Percentiles rank a stretch among this genome's conserved stretches.
These are phyloP conservation scores for Zosterops japonicus DNA, from an alignment of 2,113 vertebrate genomes.

Conservation along the genomic window DNA sequence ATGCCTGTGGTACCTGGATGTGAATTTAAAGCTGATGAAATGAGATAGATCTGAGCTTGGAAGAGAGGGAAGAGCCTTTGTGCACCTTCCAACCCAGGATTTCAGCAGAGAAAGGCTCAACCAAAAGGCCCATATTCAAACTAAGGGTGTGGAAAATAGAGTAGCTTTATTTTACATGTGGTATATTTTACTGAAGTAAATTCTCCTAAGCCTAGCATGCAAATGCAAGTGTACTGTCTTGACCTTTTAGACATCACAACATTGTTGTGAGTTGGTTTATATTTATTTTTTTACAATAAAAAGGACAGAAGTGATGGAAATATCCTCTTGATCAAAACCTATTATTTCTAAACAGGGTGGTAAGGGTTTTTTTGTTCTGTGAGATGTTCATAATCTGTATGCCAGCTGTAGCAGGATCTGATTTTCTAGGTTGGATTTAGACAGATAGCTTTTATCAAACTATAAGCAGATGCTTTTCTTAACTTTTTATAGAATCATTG, in stretches of 20 bases:
- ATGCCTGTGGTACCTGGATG: neutral
- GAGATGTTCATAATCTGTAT: neutral
- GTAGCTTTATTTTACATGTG: neutral
- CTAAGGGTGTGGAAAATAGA: neutral
- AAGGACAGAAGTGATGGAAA: neutral
- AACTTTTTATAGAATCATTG: neutral
- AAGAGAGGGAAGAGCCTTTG: neutral
- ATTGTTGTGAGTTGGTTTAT: neutral
- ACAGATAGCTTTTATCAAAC: neutral
- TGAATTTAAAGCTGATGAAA: neutral
- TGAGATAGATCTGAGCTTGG: neutral
- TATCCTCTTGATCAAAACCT: neutral
- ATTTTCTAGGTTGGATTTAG: conserved; percentile 36
- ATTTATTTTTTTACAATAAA: neutral
- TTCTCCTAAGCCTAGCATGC: neutral
- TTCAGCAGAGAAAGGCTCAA: neutral
- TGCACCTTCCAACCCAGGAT: neutral
- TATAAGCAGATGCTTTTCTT: conserved; percentile 30
- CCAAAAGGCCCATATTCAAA: neutral
- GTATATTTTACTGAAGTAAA: neutral
- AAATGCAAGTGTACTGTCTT: neutral
- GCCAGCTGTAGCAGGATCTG: conserved; percentile 11
- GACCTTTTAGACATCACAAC: neutral
- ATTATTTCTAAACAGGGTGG: neutral
- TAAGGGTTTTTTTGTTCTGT: neutral